These are phyloP conservation scores for Syritta pipiens DNA, from an alignment of 2,888 invertebrate species.

Conservation along the genomic window DNA sequence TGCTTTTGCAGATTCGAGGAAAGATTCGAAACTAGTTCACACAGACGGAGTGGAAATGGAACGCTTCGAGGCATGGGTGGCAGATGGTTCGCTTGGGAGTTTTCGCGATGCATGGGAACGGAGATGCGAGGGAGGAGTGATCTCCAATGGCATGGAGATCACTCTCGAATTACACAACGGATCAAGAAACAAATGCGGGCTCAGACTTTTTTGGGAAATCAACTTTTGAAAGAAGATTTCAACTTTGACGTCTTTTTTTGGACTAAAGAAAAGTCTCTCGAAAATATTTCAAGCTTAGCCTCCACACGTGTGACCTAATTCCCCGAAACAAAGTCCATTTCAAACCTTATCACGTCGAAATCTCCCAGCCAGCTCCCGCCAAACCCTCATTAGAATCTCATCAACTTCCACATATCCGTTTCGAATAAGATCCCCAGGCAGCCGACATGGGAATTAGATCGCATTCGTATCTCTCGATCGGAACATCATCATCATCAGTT, in stretches of 20 bases:
- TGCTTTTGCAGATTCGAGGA: conserved; percentile 21
- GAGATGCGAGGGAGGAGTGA: neutral
- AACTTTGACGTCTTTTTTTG: no score
- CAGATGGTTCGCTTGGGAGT: conserved; percentile 19
- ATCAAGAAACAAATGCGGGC: no score
- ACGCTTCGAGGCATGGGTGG: conserved; percentile 28
- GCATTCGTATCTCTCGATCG: neutral
- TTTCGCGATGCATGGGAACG: neutral
- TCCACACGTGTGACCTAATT: neutral
- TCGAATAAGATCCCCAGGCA: neutral
- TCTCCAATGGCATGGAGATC: neutral
- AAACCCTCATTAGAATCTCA: neutral
- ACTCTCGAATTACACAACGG: no score
- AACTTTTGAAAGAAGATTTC: no score
- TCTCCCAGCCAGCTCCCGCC: neutral
- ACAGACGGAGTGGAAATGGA: neutral
- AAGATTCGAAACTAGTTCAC: conserved; percentile 33
- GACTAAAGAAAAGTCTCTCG: no score
- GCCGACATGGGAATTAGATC: conserved; percentile 18
- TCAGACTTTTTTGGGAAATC: no score
- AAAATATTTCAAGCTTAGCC: neutral
- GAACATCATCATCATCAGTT: conserved; percentile 8
- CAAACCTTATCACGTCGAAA: neutral
- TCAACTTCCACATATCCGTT: neutral
- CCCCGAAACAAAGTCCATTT: neutral